Conservation (phyloP, 2,797 vertebrate species). For the Rhynchonycteris naso region DNA sequence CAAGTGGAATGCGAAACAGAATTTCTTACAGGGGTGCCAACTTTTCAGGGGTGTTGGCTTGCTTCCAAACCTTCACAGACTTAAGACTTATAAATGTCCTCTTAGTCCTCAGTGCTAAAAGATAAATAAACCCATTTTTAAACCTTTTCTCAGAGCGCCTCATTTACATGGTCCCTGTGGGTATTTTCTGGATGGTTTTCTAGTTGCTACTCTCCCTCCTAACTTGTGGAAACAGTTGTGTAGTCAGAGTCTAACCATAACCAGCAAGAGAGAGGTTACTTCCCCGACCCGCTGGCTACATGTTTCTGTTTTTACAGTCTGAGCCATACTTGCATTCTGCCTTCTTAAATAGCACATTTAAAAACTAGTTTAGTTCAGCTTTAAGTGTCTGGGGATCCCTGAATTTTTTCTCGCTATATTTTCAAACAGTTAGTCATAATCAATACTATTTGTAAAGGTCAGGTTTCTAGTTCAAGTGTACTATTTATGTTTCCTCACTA, state of each 20-base stretch:
- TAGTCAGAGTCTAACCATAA: background rate
- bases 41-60: conserved; percentile 19
- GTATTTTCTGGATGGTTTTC: background rate
- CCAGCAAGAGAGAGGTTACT: background rate
- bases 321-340: conserved; percentile 43
- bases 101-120: background rate
- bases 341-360: conserved; percentile 57
- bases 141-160: background rate
- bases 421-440: conserved; percentile 55
- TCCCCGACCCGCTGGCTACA: background rate
- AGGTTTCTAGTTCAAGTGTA: conserved; percentile 39
- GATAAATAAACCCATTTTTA: background rate
- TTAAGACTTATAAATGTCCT: background rate
- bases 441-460: conserved; percentile 60
- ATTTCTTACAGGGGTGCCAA: conserved; percentile 29
- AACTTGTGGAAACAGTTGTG: background rate
- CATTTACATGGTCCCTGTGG: background rate
- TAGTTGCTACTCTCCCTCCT: background rate
- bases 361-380: conserved; percentile 4
- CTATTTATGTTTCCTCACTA: conserved; percentile 57
- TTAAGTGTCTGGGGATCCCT: conserved; percentile 4
- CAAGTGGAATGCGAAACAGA: conserved; percentile 28
- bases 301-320: background rate
- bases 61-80: background rate
- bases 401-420: conserved; percentile 60